Evolutionary conservation across 2,797 vertebrate genomes (phyloP).

Genomic region (Anabacerthia variegaticeps): DNA sequence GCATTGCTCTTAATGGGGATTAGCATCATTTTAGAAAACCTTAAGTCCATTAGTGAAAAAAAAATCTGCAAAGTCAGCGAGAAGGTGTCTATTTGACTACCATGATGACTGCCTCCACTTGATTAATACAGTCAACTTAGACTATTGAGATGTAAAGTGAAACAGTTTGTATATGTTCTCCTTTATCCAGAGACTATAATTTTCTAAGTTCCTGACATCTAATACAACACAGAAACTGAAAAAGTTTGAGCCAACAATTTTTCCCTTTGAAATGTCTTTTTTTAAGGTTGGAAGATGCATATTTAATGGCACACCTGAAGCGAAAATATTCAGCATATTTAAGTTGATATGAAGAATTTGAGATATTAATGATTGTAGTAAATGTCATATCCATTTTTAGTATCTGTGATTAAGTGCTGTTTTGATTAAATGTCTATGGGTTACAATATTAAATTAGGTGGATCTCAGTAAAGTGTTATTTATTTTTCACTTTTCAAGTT

Average conservation of each 20-base stretch:
- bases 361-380: background rate
- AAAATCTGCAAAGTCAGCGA: background rate
- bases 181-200: constrained; percentile 49
- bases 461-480: background rate
- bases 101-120: background rate
- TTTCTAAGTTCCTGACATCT: constrained; percentile 54
- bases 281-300: constrained; percentile 41
- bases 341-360: background rate
- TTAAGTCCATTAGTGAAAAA: background rate
- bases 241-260: constrained; percentile 46
- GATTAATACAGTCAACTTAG: constrained; percentile 47
- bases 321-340: background rate
- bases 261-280: constrained; percentile 56
- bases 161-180: constrained; percentile 52
- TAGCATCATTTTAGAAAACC: background rate
- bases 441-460: background rate
- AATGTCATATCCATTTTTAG: background rate
- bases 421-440: background rate
- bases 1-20: background rate
- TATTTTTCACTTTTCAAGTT: background rate
- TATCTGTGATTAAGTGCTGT: background rate
- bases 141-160: constrained; percentile 53
- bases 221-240: constrained; percentile 29
- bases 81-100: background rate
- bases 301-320: constrained; percentile 52